phyloP scores from a whole-genome alignment of 2,888 invertebrate genomes.

The Pachydiplax longipennis region DNA sequence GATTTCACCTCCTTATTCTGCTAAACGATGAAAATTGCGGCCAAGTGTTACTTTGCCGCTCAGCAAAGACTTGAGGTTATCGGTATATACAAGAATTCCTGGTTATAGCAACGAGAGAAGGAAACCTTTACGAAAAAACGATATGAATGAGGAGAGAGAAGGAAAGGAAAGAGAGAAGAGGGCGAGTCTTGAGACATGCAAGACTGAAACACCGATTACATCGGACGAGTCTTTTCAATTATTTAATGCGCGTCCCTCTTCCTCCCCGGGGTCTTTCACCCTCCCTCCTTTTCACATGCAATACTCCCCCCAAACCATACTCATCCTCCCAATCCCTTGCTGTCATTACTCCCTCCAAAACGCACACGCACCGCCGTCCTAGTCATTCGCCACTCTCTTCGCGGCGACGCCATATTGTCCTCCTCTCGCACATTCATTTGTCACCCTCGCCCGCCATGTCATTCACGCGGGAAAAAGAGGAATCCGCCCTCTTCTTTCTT shows the following conservation, averaged over 20 bases:
- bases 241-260: constrained; percentile 21
- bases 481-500: not conserved
- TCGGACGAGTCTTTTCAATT: constrained; percentile 28
- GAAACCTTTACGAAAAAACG: not conserved
- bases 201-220: constrained; percentile 22
- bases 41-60: too few relatives aligned
- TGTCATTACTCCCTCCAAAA: not conserved
- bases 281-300: not conserved
- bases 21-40: too few relatives aligned
- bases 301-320: not conserved
- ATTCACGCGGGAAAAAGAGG: not conserved
- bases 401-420: constrained; percentile 25
- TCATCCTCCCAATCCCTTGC: not conserved
- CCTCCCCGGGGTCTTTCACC: not conserved
- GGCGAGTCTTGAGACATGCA: constrained; percentile 19
- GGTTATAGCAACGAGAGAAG: not conserved
- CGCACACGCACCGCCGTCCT: not conserved
- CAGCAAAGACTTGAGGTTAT: too few relatives aligned
- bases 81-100: too few relatives aligned
- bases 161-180: not conserved
- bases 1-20: too few relatives aligned
- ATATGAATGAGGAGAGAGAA: not conserved
- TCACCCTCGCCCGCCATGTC: constrained; percentile 12
- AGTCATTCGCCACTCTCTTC: not conserved
- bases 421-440: constrained; percentile 2